These are phyloP conservation scores for Ditula angustiorana DNA, from an alignment of 2,888 invertebrate species.

Conservation along the genomic window DNA sequence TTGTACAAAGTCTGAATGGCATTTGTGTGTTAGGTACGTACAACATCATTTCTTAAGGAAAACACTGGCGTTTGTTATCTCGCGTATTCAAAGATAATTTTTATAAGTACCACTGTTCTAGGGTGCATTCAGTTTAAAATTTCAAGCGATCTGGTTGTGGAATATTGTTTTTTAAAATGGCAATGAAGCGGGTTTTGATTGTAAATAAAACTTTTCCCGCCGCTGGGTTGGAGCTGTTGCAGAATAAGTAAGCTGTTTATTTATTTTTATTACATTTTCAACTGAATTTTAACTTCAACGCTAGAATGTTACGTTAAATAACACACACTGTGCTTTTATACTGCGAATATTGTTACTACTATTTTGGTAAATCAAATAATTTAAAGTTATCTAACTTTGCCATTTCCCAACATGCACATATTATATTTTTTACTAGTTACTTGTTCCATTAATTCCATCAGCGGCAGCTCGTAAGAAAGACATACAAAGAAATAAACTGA, in stretches of 20 bases:
- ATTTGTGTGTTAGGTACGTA: background rate
- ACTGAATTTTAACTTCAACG: too few relatives aligned
- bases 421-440: too few relatives aligned
- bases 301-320: too few relatives aligned
- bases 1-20: background rate
- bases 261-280: background rate
- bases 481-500: too few relatives aligned
- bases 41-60: background rate
- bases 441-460: too few relatives aligned
- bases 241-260: constrained; percentile 66
- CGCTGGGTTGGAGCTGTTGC: constrained; percentile 65
- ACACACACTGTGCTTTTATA: too few relatives aligned
- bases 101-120: background rate
- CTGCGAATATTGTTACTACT: too few relatives aligned
- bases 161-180: constrained; percentile 52
- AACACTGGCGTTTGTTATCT: background rate
- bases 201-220: constrained; percentile 68
- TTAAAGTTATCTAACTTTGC: too few relatives aligned
- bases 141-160: background rate
- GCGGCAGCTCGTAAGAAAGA: too few relatives aligned
- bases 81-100: background rate
- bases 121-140: background rate
- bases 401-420: too few relatives aligned
- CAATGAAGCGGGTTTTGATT: constrained; percentile 64
- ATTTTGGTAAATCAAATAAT: too few relatives aligned